These are phyloP conservation scores for Bombycilla garrulus DNA, from an alignment of 2,113 vertebrate species.

Conservation along the genomic window DNA sequence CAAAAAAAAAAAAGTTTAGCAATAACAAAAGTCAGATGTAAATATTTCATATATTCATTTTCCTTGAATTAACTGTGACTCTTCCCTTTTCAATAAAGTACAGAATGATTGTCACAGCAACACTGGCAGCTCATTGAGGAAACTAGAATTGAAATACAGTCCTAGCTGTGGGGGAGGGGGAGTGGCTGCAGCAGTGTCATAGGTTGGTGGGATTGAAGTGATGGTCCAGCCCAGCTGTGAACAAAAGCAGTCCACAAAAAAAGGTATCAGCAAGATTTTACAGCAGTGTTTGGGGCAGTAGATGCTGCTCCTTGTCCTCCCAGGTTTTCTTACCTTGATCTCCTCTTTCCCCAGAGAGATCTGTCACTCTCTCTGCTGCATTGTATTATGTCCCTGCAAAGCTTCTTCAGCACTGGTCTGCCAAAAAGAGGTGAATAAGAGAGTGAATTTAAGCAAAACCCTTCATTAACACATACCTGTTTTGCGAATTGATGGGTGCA, in stretches of 20 bases:
- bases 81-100: slow-evolving; percentile 30
- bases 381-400: rapidly evolving
- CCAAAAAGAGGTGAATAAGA: background rate
- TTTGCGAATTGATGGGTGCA: rapidly evolving
- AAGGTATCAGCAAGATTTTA: background rate
- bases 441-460: background rate
- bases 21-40: background rate
- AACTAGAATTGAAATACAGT: background rate
- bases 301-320: background rate
- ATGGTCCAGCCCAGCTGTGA: background rate
- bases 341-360: background rate
- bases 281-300: background rate
- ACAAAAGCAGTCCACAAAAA: background rate
- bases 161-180: background rate
- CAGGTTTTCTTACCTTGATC: background rate
- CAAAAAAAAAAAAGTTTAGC: background rate
- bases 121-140: background rate
- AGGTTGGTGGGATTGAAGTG: background rate
- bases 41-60: slow-evolving; percentile 49
- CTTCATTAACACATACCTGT: background rate
- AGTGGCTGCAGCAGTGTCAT: background rate
- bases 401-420: background rate
- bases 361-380: background rate
- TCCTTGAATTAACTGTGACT: slow-evolving; percentile 6
- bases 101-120: slow-evolving; percentile 36